These are phyloP conservation scores for Rhynchopsitta pachyrhyncha DNA, from an alignment of 2,113 vertebrate genomes.

Conservation along the genomic window DNA sequence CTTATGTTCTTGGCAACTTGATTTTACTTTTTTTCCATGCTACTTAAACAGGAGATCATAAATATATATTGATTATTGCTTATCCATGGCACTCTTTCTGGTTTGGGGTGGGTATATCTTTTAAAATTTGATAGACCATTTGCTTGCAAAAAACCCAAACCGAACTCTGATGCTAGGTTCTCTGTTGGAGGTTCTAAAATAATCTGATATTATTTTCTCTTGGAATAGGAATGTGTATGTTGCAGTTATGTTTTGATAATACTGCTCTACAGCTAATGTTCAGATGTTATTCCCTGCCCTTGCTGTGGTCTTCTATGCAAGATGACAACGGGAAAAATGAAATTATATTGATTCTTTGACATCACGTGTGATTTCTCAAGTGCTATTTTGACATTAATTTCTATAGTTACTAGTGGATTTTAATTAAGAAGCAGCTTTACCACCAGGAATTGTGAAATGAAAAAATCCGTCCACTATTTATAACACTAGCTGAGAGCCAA, in stretches of 20 bases:
- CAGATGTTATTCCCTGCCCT: neutral
- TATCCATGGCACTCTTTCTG: neutral
- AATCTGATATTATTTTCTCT: neutral
- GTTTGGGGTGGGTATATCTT: neutral
- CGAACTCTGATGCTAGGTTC: neutral
- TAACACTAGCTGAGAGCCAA: neutral
- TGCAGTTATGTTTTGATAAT: slow-evolving; percentile 11
- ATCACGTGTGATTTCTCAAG: neutral
- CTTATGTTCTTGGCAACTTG: slow-evolving; percentile 35
- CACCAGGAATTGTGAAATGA: neutral
- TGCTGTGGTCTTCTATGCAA: neutral
- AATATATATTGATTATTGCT: slow-evolving; percentile 25
- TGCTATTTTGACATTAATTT: neutral
- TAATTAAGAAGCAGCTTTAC: neutral
- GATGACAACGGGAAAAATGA: neutral
- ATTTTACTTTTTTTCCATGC: slow-evolving; percentile 25
- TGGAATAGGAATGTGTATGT: neutral
- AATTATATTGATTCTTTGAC: neutral
- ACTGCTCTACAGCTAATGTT: neutral
- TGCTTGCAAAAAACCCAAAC: neutral
- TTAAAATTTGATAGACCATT: neutral
- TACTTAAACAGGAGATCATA: slow-evolving; percentile 32
- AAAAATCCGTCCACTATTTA: neutral
- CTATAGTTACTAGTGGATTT: neutral
- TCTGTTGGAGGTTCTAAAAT: neutral